Evolutionary conservation across 2,113 vertebrate genomes (phyloP).

Genomic region (Platycercus adscitus): DNA sequence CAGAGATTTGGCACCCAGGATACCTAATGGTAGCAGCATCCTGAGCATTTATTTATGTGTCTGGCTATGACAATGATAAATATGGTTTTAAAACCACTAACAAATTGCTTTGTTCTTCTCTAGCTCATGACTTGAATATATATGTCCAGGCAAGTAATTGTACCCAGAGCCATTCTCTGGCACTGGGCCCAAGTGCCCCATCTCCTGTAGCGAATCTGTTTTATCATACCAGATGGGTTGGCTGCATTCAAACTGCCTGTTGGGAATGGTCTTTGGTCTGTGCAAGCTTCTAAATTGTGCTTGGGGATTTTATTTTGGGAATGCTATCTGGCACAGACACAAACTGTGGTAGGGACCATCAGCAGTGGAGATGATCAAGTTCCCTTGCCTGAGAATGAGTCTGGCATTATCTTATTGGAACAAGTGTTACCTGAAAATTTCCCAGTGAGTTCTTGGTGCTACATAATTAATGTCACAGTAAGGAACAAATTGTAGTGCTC

Average conservation of each 20-base stretch:
- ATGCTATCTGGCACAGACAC: background rate
- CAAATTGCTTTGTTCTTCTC: background rate
- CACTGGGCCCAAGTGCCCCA: background rate
- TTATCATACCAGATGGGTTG: background rate
- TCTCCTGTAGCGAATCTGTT: background rate
- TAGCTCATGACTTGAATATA: background rate
- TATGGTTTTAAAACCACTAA: background rate
- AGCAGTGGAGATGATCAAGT: background rate
- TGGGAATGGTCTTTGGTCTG: background rate
- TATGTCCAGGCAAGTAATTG: background rate
- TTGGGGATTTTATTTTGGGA: background rate
- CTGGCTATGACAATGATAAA: background rate
- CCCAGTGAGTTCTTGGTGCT: background rate
- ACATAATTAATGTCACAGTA: background rate
- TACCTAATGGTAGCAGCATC: background rate
- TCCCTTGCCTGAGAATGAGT: background rate
- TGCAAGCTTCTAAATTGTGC: background rate
- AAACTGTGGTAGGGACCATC: background rate
- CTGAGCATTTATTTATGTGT: background rate
- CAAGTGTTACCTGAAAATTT: background rate
- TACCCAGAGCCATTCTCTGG: background rate
- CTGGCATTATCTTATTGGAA: background rate
- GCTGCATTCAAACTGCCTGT: background rate
- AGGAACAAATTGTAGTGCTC: background rate
- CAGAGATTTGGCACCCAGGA: background rate